Evolutionary conservation across 2,888 invertebrate genomes (phyloP).

Genomic region (Nemotelus pantherinus): DNA sequence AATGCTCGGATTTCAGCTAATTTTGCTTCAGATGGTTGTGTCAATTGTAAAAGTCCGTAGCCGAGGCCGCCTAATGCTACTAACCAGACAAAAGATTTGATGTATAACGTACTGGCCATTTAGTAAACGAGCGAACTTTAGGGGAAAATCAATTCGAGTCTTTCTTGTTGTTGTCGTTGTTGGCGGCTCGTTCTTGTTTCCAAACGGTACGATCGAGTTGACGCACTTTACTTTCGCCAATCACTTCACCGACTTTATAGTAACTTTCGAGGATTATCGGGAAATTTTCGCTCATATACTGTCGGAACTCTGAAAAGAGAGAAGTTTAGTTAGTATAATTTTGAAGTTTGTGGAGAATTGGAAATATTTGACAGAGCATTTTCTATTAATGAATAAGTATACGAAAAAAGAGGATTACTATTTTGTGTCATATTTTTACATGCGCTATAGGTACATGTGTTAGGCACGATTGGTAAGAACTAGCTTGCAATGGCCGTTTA

Average conservation of each 20-base stretch:
- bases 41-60: constrained; percentile 69
- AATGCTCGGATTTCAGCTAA: constrained; percentile 57
- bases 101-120: constrained; percentile 61
- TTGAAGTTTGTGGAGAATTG: background rate
- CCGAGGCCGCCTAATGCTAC: constrained; percentile 70
- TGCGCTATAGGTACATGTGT: no score
- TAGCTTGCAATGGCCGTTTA: no score
- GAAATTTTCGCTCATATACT: constrained; percentile 73
- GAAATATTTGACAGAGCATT: background rate
- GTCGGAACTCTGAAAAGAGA: constrained; percentile 73
- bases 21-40: constrained; percentile 67
- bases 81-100: constrained; percentile 70
- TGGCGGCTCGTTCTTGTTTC: constrained; percentile 58
- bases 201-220: constrained; percentile 69
- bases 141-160: constrained; percentile 1
- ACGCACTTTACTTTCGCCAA: constrained; percentile 67
- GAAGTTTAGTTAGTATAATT: constrained; percentile 22
- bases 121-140: constrained; percentile 41
- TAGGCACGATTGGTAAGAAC: no score
- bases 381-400: background rate
- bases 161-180: constrained; percentile 52
- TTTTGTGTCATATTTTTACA: no score
- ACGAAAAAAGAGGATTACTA: no score
- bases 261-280: constrained; percentile 74
- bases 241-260: constrained; percentile 74